A percentile compares a stretch with the other conserved stretches of the same genome.
Evolutionary conservation across 2,113 vertebrate species (phyloP).

Genomic region (Telmatochromis sp.): DNA sequence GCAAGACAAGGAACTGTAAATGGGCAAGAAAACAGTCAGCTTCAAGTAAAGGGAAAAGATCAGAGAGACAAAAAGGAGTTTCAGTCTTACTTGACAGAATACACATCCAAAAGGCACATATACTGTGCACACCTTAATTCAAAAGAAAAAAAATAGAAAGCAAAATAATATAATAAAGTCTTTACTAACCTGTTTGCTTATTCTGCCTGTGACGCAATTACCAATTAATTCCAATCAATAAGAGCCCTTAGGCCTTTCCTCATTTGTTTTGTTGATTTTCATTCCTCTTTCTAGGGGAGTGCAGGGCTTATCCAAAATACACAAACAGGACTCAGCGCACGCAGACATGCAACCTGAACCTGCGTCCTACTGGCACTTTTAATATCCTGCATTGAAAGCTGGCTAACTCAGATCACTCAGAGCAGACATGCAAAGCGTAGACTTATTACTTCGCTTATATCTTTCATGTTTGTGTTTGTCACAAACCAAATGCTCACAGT

Average conservation of each 20-base stretch:
- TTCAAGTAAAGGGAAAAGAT: neutral
- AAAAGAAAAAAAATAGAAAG: neutral
- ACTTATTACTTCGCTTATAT: neutral
- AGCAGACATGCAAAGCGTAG: neutral
- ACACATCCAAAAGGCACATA: neutral
- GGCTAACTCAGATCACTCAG: conserved; percentile 48
- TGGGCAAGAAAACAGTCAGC: neutral
- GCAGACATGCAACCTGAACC: conserved; percentile 4
- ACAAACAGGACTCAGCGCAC: conserved; percentile 59
- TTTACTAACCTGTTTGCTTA: conserved; percentile 48
- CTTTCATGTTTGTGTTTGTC: neutral
- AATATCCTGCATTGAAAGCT: conserved; percentile 66
- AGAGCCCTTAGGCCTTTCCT: conserved; percentile 63
- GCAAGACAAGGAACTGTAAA: neutral
- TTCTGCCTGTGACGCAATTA: conserved; percentile 34
- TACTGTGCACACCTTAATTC: neutral
- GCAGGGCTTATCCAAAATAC: conserved; percentile 63
- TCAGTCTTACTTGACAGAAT: neutral
- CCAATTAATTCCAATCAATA: conserved; percentile 65
- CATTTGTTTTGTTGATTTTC: conserved; percentile 61
- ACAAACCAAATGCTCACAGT: neutral
- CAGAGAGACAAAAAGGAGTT: neutral
- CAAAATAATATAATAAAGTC: neutral
- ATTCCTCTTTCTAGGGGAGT: conserved; percentile 49
- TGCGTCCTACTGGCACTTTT: conserved; percentile 14